These are phyloP conservation scores for Cheirogaleus major DNA, from an alignment of 2,797 vertebrate genomes.

Conservation along the genomic window DNA sequence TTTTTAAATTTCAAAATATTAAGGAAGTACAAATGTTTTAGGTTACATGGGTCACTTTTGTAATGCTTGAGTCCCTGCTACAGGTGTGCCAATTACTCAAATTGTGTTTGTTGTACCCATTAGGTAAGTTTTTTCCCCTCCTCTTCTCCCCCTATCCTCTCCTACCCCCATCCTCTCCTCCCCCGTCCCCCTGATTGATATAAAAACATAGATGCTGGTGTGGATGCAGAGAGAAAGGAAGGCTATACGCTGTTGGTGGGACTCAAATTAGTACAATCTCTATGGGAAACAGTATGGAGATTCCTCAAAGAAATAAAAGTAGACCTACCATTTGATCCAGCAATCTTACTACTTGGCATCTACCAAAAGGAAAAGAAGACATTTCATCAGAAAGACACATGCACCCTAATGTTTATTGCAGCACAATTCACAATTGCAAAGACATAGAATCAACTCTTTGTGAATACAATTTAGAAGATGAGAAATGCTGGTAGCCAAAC, in stretches of 20 bases:
- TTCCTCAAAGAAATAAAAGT: neutral
- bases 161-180: neutral
- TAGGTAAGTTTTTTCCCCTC: neutral
- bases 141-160: neutral
- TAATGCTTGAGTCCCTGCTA: neutral
- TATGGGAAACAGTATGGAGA: neutral
- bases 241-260: neutral
- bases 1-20: neutral
- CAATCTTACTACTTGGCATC: neutral
- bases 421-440: neutral
- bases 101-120: neutral
- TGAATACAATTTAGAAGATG: neutral
- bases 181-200: neutral
- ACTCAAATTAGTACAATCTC: neutral
- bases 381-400: neutral
- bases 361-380: neutral
- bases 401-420: neutral
- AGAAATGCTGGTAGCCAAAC: neutral
- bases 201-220: neutral
- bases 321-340: neutral
- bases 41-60: neutral
- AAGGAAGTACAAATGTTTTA: neutral
- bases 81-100: too few species aligned
- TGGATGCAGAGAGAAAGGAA: neutral
- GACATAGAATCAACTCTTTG: neutral